phyloP scores from a whole-genome alignment of 2,797 vertebrate genomes.

The Nannoperca australis region DNA sequence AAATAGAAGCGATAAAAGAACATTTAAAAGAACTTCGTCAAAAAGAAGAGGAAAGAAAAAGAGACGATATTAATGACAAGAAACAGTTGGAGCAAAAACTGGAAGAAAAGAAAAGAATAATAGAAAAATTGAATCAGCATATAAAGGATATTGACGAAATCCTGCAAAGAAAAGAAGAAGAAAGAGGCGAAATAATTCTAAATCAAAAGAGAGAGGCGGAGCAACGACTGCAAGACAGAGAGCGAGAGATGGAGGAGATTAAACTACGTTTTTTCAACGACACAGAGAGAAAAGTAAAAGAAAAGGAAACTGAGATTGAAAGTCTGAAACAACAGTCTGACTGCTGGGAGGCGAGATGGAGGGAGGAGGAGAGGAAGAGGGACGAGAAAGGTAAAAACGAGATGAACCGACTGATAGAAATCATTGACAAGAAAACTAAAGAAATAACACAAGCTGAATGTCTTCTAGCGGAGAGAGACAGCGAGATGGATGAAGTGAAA shows the following conservation, averaged over 20 bases:
- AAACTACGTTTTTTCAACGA: constrained; percentile 38
- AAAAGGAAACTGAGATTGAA: constrained; percentile 57
- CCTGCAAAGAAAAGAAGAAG: constrained; percentile 65
- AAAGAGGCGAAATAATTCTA: constrained; percentile 54
- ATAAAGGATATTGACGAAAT: constrained; percentile 57
- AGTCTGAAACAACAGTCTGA: constrained; percentile 39
- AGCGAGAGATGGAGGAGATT: constrained; percentile 58
- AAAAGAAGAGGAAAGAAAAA: constrained; percentile 32
- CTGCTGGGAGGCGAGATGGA: constrained; percentile 53
- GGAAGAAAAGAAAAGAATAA: constrained; percentile 27
- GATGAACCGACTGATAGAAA: constrained; percentile 41
- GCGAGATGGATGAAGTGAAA: constrained; percentile 30
- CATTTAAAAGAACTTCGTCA: constrained; percentile 4
- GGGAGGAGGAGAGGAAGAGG: constrained; percentile 57
- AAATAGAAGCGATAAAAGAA: constrained; percentile 8
- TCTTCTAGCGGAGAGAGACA: constrained; percentile 38
- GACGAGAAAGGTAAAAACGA: constrained; percentile 46
- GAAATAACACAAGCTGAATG: constrained; percentile 9
- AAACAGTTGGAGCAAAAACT: constrained; percentile 41
- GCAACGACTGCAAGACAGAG: constrained; percentile 44
- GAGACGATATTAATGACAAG: constrained; percentile 4
- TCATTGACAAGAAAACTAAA: constrained; percentile 41
- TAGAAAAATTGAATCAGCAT: constrained; percentile 47
- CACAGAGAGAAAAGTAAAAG: constrained; percentile 42
- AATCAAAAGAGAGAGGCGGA: constrained; percentile 66